These are phyloP conservation scores for Clivina fossor DNA, from an alignment of 2,888 invertebrate species.

Conservation along the genomic window DNA sequence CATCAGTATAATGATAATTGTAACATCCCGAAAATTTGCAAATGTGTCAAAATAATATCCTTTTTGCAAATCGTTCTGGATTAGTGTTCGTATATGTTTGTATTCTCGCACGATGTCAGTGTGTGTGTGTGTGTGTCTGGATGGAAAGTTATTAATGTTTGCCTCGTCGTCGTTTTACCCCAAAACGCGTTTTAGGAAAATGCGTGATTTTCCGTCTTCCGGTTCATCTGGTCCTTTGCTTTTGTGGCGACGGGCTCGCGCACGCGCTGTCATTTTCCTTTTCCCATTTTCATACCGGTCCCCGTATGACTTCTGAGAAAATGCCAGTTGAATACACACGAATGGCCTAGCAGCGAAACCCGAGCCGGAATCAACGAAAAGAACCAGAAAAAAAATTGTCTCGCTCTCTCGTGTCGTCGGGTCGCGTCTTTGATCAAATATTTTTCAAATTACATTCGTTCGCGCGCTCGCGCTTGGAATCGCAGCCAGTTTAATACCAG, in stretches of 20 bases:
- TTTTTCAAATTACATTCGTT: no score
- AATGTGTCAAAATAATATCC: not conserved
- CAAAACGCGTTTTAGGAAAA: conserved; percentile 15
- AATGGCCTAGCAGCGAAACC: conserved; percentile 13
- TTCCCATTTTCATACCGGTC: conserved; percentile 7
- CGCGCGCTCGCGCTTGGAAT: no score
- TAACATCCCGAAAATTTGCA: no score
- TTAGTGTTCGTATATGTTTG: no score
- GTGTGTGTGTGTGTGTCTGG: not conserved
- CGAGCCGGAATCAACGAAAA: conserved; percentile 21
- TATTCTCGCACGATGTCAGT: no score
- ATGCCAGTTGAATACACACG: conserved; percentile 30
- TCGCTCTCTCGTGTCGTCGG: no score
- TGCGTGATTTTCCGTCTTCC: conserved; percentile 27
- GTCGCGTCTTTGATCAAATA: no score
- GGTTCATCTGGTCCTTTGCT: conserved; percentile 24
- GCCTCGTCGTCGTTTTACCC: conserved; percentile 14
- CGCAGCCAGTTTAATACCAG: no score
- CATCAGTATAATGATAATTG: no score
- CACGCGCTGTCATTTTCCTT: conserved; percentile 17
- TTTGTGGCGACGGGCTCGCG: conserved; percentile 1
- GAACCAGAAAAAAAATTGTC: no score
- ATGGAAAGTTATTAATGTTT: conserved; percentile 21
- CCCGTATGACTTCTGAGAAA: conserved; percentile 22
- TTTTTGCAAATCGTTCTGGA: not conserved